These are phyloP conservation scores for Decapterus maruadsi DNA, from an alignment of 2,797 vertebrate genomes.

Conservation along the genomic window DNA sequence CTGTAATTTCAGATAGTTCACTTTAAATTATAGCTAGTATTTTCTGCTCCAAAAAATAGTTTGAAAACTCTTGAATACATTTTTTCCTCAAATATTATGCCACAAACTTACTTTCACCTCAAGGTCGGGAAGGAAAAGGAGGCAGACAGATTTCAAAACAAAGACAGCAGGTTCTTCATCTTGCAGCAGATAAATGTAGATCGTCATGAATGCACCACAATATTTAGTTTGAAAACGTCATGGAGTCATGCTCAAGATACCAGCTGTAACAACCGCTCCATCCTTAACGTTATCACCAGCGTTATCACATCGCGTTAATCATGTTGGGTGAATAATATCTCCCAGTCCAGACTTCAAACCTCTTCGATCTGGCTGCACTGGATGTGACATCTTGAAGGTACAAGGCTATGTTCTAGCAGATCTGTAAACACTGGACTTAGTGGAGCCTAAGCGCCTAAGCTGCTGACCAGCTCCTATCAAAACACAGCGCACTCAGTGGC, in stretches of 20 bases:
- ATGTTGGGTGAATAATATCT: conserved; percentile 42
- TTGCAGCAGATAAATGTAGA: background rate
- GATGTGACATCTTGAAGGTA: conserved; percentile 51
- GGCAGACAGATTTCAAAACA: background rate
- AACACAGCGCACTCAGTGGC: conserved; percentile 66
- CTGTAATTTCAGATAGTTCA: background rate
- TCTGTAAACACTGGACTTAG: conserved; percentile 78
- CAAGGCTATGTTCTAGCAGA: conserved; percentile 63
- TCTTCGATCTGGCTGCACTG: conserved; percentile 39
- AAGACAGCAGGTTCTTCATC: background rate
- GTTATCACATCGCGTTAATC: conserved; percentile 55
- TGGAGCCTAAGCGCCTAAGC: conserved; percentile 62
- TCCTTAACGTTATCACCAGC: conserved; percentile 12
- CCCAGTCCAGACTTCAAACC: conserved; percentile 49
- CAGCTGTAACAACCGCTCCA: background rate
- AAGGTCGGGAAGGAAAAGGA: background rate
- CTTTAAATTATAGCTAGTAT: background rate
- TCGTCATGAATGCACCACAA: conserved; percentile 3
- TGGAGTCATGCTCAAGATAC: conserved; percentile 26
- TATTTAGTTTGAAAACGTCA: background rate
- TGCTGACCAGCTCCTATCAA: conserved; percentile 71
- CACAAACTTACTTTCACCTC: too few species aligned
- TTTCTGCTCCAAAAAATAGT: background rate
- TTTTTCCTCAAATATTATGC: too few species aligned
- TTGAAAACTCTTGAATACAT: background rate